Base-by-base conservation (phyloP, 2,888 invertebrate genomes). In the Mesodorylaimus sp. region DNA sequence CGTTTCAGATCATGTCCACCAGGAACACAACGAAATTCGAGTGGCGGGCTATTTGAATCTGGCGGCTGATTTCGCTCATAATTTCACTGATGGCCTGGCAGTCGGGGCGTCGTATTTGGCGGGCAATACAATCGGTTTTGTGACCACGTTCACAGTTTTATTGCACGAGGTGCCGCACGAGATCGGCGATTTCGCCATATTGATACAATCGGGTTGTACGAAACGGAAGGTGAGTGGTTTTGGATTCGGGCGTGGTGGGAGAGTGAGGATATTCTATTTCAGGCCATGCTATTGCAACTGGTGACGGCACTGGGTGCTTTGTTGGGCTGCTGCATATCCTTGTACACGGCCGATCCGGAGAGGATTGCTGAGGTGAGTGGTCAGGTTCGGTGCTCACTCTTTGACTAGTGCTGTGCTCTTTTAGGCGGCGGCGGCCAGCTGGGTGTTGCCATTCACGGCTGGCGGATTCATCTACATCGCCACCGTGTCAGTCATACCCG, bases 111-210 rank as follows among this genome's bases (percentile, higher is more conserved):
- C 48, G 19, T 95, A 81, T 68, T 76, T 93, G 61, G 89, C 87
- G 52, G 91, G 93, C 13, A 79, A 81, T 60, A 82, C 75, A 58
- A 76, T 86, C 28, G 52, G 56, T 27, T 75, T 82, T 49, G 76
- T 93, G 16, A 97, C 97, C 19, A 95, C 95, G 26, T 72, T 91
- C 36, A 93, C 93, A 1, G 93, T 99, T 62, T 74, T 99, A 48
- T 71, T 99, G 43, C 97, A 99, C 69, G 97, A 99, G 75, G 84
- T 97, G 55, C 97, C 97, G 32, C 97, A 99, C 73, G 97, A 97
- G 73, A 93, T 97, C 65, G 97, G 97, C 37, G 97, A 97, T 69
- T 99, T 91, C 74, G 97, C 97, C 16, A 95, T 99, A 67, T 77
- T 97, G 50, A 80, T 97, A 50, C 91, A 95, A 69, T 91, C 93